phyloP scores from a whole-genome alignment of 2,797 vertebrate species.

The Etheostoma nigrum region DNA sequence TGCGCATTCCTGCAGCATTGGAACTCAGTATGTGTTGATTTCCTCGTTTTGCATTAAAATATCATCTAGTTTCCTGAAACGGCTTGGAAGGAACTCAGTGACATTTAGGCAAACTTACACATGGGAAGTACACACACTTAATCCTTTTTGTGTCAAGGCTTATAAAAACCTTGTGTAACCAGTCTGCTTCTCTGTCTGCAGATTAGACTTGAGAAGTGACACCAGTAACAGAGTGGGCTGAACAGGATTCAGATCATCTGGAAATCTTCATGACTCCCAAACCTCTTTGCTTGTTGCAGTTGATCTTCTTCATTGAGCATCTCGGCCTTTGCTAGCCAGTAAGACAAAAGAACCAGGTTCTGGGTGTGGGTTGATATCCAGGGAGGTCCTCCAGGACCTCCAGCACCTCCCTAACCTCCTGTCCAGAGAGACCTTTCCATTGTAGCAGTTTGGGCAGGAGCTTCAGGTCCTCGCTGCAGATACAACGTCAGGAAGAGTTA shows the following conservation, averaged over 20 bases:
- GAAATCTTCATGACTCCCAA: background rate
- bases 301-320: background rate
- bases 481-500: background rate
- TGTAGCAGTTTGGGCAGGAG: constrained; percentile 60
- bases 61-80: background rate
- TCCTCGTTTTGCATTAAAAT: background rate
- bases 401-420: constrained; percentile 55
- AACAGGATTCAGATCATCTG: background rate
- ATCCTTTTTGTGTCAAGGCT: background rate
- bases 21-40: background rate
- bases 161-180: background rate
- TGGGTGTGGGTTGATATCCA: background rate
- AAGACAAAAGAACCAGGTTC: background rate
- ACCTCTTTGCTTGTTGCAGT: background rate
- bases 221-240: background rate
- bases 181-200: background rate
- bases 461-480: constrained; percentile 46
- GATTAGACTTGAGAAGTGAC: background rate
- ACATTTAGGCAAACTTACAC: background rate
- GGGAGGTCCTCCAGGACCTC: constrained; percentile 27
- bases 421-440: constrained; percentile 64
- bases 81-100: background rate
- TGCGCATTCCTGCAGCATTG: background rate
- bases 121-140: too few relatives aligned
- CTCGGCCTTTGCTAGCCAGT: background rate